These are phyloP conservation scores for Dendrolimus houi DNA, from an alignment of 2,888 invertebrate genomes.

Conservation along the genomic window DNA sequence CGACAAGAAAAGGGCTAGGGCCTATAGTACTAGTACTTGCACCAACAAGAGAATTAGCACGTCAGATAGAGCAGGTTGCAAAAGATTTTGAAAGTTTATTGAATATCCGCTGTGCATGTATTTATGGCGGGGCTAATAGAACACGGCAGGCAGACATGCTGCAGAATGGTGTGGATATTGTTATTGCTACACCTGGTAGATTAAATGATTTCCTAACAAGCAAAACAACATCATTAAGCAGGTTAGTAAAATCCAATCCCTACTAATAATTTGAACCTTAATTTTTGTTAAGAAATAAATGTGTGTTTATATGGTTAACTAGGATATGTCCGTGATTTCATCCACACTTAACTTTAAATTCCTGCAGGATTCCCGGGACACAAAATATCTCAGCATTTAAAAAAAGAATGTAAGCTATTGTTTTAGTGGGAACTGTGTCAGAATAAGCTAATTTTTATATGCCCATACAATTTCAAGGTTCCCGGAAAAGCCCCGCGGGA, in stretches of 20 bases:
- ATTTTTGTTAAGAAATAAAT: no score
- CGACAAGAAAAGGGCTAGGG: constrained; percentile 83
- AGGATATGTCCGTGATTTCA: no score
- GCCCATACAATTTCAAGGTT: no score
- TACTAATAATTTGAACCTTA: no score
- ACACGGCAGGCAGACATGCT: constrained; percentile 78
- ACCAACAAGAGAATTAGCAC: constrained; percentile 85
- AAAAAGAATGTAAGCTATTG: no score
- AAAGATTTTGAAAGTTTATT: constrained; percentile 83
- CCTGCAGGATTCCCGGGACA: no score
- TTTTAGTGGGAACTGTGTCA: no score
- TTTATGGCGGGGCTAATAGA: constrained; percentile 91
- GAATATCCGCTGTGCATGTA: constrained; percentile 85
- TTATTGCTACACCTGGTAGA: constrained; percentile 92
- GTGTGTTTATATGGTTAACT: no score
- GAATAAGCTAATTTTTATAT: no score
- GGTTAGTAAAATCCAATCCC: neutral
- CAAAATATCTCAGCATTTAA: no score
- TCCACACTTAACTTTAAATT: no score
- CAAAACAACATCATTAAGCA: constrained; percentile 80
- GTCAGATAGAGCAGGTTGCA: constrained; percentile 88
- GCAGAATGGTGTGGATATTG: constrained; percentile 86
- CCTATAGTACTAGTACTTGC: constrained; percentile 89
- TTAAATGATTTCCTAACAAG: constrained; percentile 88
- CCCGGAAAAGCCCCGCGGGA: no score